These are phyloP conservation scores for Timandra comae DNA, from an alignment of 2,888 invertebrate genomes.

Conservation along the genomic window DNA sequence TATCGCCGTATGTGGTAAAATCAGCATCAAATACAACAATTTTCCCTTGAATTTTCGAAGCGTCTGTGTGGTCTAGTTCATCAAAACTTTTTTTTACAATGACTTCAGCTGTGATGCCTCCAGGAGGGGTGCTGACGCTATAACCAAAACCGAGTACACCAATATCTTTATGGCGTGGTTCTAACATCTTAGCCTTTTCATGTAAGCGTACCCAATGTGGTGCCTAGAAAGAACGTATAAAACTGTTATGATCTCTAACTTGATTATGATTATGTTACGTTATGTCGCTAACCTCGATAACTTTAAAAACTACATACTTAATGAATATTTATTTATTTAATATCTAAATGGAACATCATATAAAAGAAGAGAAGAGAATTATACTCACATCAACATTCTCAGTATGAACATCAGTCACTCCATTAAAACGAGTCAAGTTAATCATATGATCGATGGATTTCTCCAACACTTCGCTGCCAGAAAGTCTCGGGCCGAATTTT, in stretches of 20 bases:
- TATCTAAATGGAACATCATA: no score
- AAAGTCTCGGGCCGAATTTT: constrained; percentile 78
- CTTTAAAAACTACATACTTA: no score
- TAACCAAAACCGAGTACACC: constrained; percentile 82
- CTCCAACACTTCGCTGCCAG: constrained; percentile 79
- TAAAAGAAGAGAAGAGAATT: no score
- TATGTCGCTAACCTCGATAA: no score
- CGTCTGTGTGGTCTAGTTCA: constrained; percentile 74
- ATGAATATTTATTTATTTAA: no score
- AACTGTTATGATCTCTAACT: no score
- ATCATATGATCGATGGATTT: constrained; percentile 80
- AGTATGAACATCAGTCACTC: constrained; percentile 78
- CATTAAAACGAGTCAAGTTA: constrained; percentile 38
- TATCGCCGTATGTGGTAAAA: constrained; percentile 78
- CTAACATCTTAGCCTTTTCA: constrained; percentile 78
- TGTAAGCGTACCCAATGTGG: constrained; percentile 76
- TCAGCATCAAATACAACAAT: constrained; percentile 86
- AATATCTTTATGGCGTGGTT: constrained; percentile 77
- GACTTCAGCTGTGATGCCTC: constrained; percentile 82
- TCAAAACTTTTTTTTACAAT: constrained; percentile 83
- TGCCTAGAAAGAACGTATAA: no score
- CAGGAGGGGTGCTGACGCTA: constrained; percentile 80
- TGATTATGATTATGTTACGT: no score
- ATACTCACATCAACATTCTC: constrained; percentile 75
- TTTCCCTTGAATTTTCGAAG: constrained; percentile 77